Evolutionary conservation across 1,140 invertebrate species (phyloP).

Genomic region (Cherax destructor): DNA sequence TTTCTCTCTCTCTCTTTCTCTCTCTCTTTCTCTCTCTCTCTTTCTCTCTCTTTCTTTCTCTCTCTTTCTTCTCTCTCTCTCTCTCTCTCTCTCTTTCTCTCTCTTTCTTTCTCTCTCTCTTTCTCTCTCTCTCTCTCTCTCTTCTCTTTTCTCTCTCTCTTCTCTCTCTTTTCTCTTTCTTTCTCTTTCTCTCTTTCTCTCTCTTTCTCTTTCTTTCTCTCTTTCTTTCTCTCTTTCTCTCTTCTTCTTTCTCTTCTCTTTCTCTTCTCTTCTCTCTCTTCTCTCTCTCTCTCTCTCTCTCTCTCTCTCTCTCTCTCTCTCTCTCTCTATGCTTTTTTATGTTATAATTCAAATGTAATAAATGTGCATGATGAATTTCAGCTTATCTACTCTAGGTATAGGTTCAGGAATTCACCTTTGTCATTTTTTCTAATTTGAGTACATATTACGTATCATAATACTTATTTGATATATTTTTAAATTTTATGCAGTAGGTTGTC

Average conservation of each 20-base stretch:
- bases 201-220: not conserved
- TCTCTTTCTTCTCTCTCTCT: not conserved
- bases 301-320: too few species aligned
- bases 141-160: not conserved
- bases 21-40: not conserved
- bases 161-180: conserved; percentile 1
- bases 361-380: too few species aligned
- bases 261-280: not conserved
- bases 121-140: not conserved
- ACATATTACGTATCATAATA: not conserved
- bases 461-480: not conserved
- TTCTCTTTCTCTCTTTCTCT: not conserved
- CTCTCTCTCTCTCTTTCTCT: too few species aligned
- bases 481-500: too few species aligned
- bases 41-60: not conserved
- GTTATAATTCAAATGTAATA: conserved; percentile 1
- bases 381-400: too few species aligned
- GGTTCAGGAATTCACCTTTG: too few species aligned
- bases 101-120: not conserved
- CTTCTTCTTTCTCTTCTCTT: not conserved
- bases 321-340: too few species aligned
- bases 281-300: too few species aligned
- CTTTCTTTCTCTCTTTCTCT: not conserved
- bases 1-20: not conserved
- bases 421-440: too few species aligned